Percentiles rank a stretch among this genome's conserved stretches.
Evolutionary conservation across 2,888 invertebrate genomes (phyloP).

Genomic region (Hypsopygia costalis): DNA sequence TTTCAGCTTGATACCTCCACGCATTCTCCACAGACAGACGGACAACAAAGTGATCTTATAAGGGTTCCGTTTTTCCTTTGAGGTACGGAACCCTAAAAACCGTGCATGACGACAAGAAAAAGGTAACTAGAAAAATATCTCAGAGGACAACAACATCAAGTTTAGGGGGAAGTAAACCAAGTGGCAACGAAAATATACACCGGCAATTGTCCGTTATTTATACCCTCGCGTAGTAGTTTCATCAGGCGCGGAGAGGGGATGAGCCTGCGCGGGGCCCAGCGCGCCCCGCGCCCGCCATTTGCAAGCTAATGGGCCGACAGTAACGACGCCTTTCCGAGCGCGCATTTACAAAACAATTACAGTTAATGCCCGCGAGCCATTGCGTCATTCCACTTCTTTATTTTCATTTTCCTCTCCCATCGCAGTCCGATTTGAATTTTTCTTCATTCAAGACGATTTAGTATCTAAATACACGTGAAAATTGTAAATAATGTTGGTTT

Average conservation of each 20-base stretch:
- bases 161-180: too few species aligned
- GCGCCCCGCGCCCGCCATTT: slow-evolving; percentile 6
- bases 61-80: too few species aligned
- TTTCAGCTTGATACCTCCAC: too few species aligned
- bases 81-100: too few species aligned
- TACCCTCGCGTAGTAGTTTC: background rate
- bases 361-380: slow-evolving; percentile 26
- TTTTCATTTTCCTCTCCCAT: slow-evolving; percentile 12
- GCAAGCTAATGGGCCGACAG: slow-evolving; percentile 18
- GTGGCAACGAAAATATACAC: too few species aligned
- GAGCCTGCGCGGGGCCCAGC: slow-evolving; percentile 1
- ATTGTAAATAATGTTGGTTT: slow-evolving; percentile 7
- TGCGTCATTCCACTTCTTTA: slow-evolving; percentile 18
- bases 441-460: slow-evolving; percentile 3
- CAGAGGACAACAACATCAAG: too few species aligned
- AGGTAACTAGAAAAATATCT: too few species aligned
- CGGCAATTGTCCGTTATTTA: too few species aligned
- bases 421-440: slow-evolving; percentile 5
- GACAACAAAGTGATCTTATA: too few species aligned
- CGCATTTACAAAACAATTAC: slow-evolving; percentile 35
- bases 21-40: too few species aligned
- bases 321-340: slow-evolving; percentile 19
- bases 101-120: too few species aligned
- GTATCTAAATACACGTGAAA: slow-evolving; percentile 10
- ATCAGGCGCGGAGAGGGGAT: background rate